Base-by-base conservation (phyloP, 2,113 vertebrate genomes). In the Gallinago media region DNA sequence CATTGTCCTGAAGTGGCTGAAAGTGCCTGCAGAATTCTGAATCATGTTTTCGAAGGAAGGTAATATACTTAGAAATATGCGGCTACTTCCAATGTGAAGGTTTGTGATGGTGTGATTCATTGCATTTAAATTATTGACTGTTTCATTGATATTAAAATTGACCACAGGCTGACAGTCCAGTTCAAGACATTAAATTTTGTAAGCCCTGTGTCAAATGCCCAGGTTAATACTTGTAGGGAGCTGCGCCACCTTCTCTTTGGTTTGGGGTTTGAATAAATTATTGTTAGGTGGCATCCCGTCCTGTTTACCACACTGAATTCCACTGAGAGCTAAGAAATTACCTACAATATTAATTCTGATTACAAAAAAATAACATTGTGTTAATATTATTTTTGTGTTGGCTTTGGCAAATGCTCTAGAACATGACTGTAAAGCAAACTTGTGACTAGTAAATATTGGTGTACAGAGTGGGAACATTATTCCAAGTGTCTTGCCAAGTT, bases 41-140 rank as follows among this genome's bases (percentile, higher is more conserved):
- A 97, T 88, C 98, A 97, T 73, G 99, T 99, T 55, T 99, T 99
- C 2, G 96, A 99, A 96, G 99, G 98, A 98, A 99, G 99, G 99
- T 99, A 98, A 79, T 78, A 8, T 15, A 76, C 54, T 84, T 61
- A 61, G 49, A 88, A 50, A 73, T 68, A 67, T 0, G 0, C 14
- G 26, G 22, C 14, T 14, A 25, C 23, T 95, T 81, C 47, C 26
- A 44, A 31, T 62, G 62, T 46, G 46, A 52, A 72, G 23, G 4
- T 40, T 58, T 82, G 23, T 88, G 73, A 81, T 74, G 26, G 27
- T 63, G 4, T 18, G 50, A 78, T 22, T 61, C 22, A 50, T 81
- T 50, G 29, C 26, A 31, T 80, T 66, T 71, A 42, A 68, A 32
- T 80, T 76, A n/a, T 12, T 83, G 54, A 17, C 54, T 29, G 3